These are phyloP conservation scores for Echinarachnius parma DNA, from an alignment of 53 echinoderm and acorn worm species.

Conservation along the genomic window DNA sequence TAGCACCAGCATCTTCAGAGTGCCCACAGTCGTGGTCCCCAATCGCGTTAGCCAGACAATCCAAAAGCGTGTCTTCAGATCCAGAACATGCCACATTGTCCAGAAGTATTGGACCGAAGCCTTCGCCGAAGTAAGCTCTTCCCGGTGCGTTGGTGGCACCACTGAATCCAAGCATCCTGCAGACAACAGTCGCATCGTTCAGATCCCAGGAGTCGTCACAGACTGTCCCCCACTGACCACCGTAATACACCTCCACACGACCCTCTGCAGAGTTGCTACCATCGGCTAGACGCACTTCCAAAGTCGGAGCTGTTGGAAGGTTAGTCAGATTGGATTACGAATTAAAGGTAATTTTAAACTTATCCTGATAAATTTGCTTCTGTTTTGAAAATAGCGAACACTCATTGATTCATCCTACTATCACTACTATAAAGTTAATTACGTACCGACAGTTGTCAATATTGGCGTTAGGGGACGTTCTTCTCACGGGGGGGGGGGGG, in stretches of 20 bases:
- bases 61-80: not conserved
- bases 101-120: not conserved
- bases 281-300: not conserved
- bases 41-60: not conserved
- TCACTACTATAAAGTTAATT: too few species aligned
- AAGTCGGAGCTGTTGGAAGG: too few species aligned
- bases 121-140: not conserved
- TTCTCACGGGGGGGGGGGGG: too few species aligned
- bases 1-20: not conserved
- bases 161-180: not conserved
- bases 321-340: too few species aligned
- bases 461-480: too few species aligned
- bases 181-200: not conserved
- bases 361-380: too few species aligned
- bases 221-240: not conserved
- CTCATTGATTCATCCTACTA: too few species aligned
- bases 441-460: too few species aligned
- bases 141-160: not conserved
- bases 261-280: not conserved
- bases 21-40: not conserved
- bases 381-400: too few species aligned
- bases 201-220: conserved; percentile 1
- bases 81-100: not conserved
- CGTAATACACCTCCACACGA: not conserved
- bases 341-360: too few species aligned